Percentiles rank a stretch among this genome's conserved stretches.
Evolutionary conservation across 2,888 invertebrate genomes (phyloP).

Genomic region (Chaetogeoica ovagalla): DNA sequence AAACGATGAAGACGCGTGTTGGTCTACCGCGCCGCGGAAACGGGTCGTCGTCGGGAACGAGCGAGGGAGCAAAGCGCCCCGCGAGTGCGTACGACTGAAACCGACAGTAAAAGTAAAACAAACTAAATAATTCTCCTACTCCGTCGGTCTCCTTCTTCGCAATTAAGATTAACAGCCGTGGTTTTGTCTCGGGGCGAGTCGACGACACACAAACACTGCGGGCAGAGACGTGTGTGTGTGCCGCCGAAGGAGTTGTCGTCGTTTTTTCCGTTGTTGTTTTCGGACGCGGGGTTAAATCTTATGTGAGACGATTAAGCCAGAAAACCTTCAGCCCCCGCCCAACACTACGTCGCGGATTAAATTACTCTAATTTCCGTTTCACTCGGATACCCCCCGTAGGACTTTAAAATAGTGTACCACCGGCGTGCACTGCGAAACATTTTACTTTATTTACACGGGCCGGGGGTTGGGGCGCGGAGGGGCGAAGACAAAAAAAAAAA

Average conservation of each 20-base stretch:
- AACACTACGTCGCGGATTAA: conserved; percentile 35
- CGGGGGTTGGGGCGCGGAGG: too few relatives aligned
- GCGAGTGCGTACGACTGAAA: conserved; percentile 41
- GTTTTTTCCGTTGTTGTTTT: too few relatives aligned
- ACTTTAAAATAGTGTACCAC: conserved; percentile 23
- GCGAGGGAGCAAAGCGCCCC: conserved; percentile 2
- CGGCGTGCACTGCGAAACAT: conserved; percentile 24
- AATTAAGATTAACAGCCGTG: conserved; percentile 38
- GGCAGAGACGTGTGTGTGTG: too few relatives aligned
- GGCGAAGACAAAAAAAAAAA: background rate
- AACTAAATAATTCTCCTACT: too few relatives aligned
- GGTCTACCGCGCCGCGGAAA: too few relatives aligned
- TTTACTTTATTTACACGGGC: conserved; percentile 25
- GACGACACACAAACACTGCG: conserved; percentile 45
- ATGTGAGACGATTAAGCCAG: conserved; percentile 41
- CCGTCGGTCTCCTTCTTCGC: conserved; percentile 40
- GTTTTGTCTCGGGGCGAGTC: background rate
- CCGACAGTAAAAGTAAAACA: conserved; percentile 46
- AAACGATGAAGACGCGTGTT: conserved; percentile 33
- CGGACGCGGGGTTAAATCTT: conserved; percentile 40
- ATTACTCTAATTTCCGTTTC: conserved; percentile 49
- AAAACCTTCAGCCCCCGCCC: conserved; percentile 23
- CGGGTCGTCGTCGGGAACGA: background rate
- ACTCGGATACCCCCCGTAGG: conserved; percentile 25
- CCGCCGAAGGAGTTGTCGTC: conserved; percentile 17